These are phyloP conservation scores for Rhynchomys soricoides DNA, from an alignment of 2,113 vertebrate species.

Conservation along the genomic window DNA sequence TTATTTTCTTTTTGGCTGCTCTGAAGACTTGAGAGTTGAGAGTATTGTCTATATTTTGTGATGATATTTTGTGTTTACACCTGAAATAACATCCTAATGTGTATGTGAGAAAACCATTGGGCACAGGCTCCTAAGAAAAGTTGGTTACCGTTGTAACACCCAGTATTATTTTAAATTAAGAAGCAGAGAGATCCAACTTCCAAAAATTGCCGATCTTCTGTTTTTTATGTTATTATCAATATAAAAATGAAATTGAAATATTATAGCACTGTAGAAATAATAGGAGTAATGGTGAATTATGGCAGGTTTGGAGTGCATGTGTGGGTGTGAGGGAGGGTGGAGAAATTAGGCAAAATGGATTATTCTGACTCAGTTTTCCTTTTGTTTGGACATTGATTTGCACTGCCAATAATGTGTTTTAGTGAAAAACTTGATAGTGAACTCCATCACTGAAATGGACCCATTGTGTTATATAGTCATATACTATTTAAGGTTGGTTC, in stretches of 20 bases:
- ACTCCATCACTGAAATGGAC: not conserved
- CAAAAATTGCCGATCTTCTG: not conserved
- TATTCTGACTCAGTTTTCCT: not conserved
- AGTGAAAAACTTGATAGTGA: not conserved
- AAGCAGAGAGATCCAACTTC: not conserved
- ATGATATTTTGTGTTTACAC: not conserved
- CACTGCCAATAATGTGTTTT: not conserved
- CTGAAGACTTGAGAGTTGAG: not conserved
- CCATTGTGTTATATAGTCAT: not conserved
- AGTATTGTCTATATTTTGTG: not conserved
- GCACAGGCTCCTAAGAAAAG: not conserved
- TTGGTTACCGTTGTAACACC: not conserved
- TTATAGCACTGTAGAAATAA: not conserved
- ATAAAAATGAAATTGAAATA: not conserved
- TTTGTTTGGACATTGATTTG: not conserved
- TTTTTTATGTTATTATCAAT: not conserved
- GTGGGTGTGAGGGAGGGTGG: not conserved
- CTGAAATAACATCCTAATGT: not conserved
- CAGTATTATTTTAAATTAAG: not conserved
- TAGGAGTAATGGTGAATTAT: rapidly evolving
- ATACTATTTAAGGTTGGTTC: not conserved
- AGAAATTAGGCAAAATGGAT: too few relatives aligned
- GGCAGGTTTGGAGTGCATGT: not conserved
- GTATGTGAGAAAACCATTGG: not conserved
- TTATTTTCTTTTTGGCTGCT: not conserved